Conservation (phyloP, 1,140 invertebrate species). For the Leptestheria dahalacensis region DNA sequence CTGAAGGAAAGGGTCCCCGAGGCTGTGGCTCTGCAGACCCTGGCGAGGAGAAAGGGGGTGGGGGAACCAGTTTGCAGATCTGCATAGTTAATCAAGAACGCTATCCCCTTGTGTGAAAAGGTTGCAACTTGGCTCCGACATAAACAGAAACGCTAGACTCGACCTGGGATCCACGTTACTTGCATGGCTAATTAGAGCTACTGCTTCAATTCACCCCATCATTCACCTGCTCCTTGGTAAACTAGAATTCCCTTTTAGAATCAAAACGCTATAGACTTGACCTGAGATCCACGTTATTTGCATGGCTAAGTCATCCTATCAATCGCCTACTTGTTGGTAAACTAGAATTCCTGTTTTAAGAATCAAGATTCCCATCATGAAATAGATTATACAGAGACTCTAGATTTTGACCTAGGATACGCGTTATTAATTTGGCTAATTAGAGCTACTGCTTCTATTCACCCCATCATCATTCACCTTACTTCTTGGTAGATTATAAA, state of each 20-base stretch:
- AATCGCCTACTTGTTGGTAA: too few species aligned
- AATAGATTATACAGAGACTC: background rate
- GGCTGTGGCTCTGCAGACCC: background rate
- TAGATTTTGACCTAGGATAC: background rate
- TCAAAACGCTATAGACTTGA: too few species aligned
- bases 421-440: background rate
- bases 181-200: background rate
- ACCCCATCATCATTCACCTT: too few species aligned
- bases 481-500: too few species aligned
- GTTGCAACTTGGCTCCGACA: background rate
- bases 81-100: background rate
- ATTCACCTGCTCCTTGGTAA: too few species aligned
- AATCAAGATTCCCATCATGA: too few species aligned
- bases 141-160: background rate
- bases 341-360: too few species aligned
- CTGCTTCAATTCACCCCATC: too few species aligned
- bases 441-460: background rate
- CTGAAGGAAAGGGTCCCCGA: too few species aligned
- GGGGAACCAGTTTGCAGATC: background rate
- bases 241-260: too few species aligned
- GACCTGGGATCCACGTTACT: background rate
- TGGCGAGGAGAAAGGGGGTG: background rate
- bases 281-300: too few species aligned
- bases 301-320: too few species aligned
- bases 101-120: background rate